phyloP scores from a whole-genome alignment of 2,113 vertebrate species.

The Phrynosoma platyrhinos region DNA sequence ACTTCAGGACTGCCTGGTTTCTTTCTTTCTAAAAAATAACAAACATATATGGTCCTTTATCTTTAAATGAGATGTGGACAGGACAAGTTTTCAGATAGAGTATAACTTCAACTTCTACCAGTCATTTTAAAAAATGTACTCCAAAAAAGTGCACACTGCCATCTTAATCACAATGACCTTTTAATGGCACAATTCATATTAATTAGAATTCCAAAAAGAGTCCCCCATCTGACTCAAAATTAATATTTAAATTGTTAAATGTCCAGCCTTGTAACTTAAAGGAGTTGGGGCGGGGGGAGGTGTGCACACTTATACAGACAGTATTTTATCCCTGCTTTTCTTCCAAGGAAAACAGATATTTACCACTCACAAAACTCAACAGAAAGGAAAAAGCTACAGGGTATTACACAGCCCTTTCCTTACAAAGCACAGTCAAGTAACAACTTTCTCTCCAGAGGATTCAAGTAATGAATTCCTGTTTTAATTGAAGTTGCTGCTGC shows the following conservation, averaged over 20 bases:
- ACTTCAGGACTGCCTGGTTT: too few species aligned
- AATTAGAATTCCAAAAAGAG: constrained; percentile 26
- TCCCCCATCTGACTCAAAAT: not conserved
- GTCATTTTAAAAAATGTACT: too few species aligned
- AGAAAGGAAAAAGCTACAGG: constrained; percentile 51
- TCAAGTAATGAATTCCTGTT: constrained; percentile 76
- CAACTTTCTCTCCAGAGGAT: constrained; percentile 68
- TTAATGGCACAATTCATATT: constrained; percentile 31
- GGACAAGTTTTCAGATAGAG: too few species aligned
- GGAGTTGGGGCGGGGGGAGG: too few species aligned
- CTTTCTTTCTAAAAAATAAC: too few species aligned
- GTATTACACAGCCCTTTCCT: constrained; percentile 33
- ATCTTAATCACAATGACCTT: not conserved
- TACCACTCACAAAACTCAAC: constrained; percentile 14
- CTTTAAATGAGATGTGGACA: too few species aligned
- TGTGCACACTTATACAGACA: not conserved
- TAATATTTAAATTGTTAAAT: constrained; percentile 37
- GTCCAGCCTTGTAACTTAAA: not conserved
- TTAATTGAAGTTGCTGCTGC: constrained; percentile 72
- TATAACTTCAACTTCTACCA: too few species aligned
- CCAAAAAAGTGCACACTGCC: too few species aligned
- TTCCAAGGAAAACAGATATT: constrained; percentile 32
- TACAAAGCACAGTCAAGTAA: constrained; percentile 44
- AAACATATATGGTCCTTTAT: too few species aligned
- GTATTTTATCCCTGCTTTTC: not conserved